Base-by-base conservation (phyloP, 1,140 invertebrate genomes). In the Cydia pomonella region DNA sequence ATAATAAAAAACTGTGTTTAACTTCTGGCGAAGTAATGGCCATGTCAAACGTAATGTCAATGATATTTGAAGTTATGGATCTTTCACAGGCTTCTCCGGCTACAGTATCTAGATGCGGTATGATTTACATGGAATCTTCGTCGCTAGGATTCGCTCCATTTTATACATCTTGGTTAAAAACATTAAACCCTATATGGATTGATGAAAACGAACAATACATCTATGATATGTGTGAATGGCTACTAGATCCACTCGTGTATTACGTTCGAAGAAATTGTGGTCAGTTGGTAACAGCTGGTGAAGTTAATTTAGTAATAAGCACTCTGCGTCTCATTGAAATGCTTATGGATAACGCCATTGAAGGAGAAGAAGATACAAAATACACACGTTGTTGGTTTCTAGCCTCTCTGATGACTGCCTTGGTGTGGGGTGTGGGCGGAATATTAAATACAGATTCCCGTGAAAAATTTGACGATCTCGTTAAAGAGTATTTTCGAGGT, bases 41-140 rank as follows among this genome's bases (percentile, higher is more conserved):
- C 72, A 96, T 99, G 95, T 95, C 96, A 2, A 93, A 94, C 73
- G 94, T 95, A 12, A 98, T 98, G 96, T 98, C 97, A 2, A 96
- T 99, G 93, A 97, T 99, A 63, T 99, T 99, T 93, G 98, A 99
- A 94, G 97, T 97, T 1, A 97, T 97, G 96, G 97, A 98, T 91
- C 92, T 99, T 72, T 92, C 96, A 9, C 96, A 97, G 93, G 97
- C 97, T 0, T 97, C 97, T 0, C 98, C 98, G 13, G 97, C 98
- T 29, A 98, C 98, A 0, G 97, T 98, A 23, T 97, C 97, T 41
- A 95, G 98, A n/a, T 99, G 98, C 90, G 98, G 98, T 64, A 98
- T 99, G 97, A 98, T 99, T 77, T 98, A 98, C 85, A 96, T 98
- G 94, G 97, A 98, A 87, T 96, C 97, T 0, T 88, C 93, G 0